Conservation (phyloP, 2,888 invertebrate genomes). For the Apamea anceps region DNA sequence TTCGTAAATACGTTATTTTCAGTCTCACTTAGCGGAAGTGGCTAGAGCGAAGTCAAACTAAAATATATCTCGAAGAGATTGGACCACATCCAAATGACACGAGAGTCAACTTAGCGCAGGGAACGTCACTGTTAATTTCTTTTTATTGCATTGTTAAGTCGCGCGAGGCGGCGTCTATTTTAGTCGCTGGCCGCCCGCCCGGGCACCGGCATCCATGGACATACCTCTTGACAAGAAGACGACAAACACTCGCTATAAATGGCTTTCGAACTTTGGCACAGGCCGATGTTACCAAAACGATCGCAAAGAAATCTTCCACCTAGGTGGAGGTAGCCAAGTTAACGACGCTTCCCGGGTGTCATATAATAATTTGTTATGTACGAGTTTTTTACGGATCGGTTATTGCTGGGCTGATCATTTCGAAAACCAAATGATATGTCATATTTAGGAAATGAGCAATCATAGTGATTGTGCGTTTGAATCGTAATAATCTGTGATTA, state of each 20-base stretch:
- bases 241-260: constrained; percentile 88
- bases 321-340: constrained; percentile 60
- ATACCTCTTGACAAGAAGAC: constrained; percentile 87
- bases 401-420: constrained; percentile 26
- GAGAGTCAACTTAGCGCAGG: constrained; percentile 88
- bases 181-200: constrained; percentile 86
- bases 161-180: constrained; percentile 87
- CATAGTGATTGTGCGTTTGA: constrained; percentile 73
- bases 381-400: constrained; percentile 16
- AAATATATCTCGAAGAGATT: constrained; percentile 85
- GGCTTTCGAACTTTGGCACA: constrained; percentile 84
- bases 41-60: constrained; percentile 82
- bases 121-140: constrained; percentile 89
- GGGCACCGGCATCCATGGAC: constrained; percentile 86
- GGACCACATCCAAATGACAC: constrained; percentile 89
- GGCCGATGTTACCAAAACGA: constrained; percentile 68
- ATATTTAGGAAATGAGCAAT: constrained; percentile 81
- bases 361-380: constrained; percentile 1
- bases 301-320: constrained; percentile 62
- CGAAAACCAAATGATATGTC: constrained; percentile 70
- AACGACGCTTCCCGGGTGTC: constrained; percentile 59
- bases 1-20: constrained; percentile 82
- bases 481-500: constrained; percentile 83
- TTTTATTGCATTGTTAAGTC: constrained; percentile 90
- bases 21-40: constrained; percentile 87